Evolutionary conservation across 2,888 invertebrate species (phyloP).

Genomic region (Amphiduros pacificus): DNA sequence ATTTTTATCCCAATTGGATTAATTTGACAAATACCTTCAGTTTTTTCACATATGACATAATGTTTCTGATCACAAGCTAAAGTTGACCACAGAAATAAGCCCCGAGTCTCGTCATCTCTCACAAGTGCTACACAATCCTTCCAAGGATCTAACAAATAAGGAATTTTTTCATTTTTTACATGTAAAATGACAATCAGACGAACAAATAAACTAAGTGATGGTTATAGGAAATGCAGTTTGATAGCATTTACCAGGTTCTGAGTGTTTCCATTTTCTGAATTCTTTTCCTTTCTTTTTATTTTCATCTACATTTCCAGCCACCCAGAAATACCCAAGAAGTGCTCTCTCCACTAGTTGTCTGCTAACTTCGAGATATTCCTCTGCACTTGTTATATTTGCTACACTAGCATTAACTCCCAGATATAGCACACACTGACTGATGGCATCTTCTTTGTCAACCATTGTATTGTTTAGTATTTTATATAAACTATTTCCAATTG

Average conservation of each 20-base stretch:
- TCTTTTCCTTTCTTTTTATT: not conserved
- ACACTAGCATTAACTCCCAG: not conserved
- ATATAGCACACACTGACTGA: not conserved
- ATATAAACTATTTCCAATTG: too few relatives aligned
- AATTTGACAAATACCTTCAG: too few relatives aligned
- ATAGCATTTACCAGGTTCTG: not conserved
- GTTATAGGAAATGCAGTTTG: too few relatives aligned
- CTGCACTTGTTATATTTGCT: not conserved
- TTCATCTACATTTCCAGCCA: not conserved
- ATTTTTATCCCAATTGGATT: too few relatives aligned
- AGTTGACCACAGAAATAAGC: not conserved
- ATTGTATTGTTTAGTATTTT: too few relatives aligned
- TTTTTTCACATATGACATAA: not conserved
- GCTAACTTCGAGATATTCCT: not conserved
- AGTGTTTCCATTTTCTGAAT: not conserved
- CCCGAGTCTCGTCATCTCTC: not conserved
- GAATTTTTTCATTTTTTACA: not conserved
- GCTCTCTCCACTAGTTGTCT: not conserved
- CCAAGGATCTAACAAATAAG: not conserved
- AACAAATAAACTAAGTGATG: too few relatives aligned
- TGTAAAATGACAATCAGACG: not conserved
- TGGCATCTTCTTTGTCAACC: not conserved
- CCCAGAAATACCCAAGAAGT: not conserved
- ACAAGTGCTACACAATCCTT: not conserved
- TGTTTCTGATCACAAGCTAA: not conserved